phyloP scores from a whole-genome alignment of 92 coral and sea anemone species.

The Heliopora coerulea region DNA sequence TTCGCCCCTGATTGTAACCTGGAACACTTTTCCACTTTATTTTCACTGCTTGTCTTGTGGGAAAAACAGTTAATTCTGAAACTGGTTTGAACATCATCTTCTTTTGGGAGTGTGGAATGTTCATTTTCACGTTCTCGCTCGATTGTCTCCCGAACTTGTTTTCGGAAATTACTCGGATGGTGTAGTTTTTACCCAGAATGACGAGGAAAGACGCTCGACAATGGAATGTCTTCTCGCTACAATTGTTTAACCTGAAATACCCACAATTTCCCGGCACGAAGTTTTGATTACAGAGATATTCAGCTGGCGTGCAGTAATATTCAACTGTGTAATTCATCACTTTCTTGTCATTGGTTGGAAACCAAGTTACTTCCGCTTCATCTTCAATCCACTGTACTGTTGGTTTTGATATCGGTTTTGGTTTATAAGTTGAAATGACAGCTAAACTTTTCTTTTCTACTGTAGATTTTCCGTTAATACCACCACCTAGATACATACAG shows the following conservation, averaged over 20 bases:
- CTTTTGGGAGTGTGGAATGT: constrained; percentile 4
- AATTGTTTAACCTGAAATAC: neutral
- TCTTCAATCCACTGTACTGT: constrained; percentile 25
- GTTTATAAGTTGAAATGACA: constrained; percentile 8
- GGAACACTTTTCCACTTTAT: constrained; percentile 12
- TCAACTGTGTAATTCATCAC: constrained; percentile 5
- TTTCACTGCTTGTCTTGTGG: neutral
- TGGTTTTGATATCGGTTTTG: neutral
- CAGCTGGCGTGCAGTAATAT: neutral
- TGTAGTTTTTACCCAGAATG: neutral
- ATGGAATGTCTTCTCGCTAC: constrained; percentile 2
- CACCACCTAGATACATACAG: constrained; percentile 12
- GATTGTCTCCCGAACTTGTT: constrained; percentile 20
- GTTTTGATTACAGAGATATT: neutral
- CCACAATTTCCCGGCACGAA: neutral
- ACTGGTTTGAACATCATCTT: constrained; percentile 5
- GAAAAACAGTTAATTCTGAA: neutral
- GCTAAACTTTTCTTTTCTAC: constrained; percentile 7
- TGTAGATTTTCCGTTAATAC: neutral
- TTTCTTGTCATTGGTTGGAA: neutral
- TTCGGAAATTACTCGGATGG: constrained; percentile 10
- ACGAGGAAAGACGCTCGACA: constrained; percentile 15
- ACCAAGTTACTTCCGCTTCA: constrained; percentile 4
- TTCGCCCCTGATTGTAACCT: neutral
- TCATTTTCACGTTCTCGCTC: neutral